Conservation (phyloP, 2,797 vertebrate genomes). For the Dicrostonyx torquatus region DNA sequence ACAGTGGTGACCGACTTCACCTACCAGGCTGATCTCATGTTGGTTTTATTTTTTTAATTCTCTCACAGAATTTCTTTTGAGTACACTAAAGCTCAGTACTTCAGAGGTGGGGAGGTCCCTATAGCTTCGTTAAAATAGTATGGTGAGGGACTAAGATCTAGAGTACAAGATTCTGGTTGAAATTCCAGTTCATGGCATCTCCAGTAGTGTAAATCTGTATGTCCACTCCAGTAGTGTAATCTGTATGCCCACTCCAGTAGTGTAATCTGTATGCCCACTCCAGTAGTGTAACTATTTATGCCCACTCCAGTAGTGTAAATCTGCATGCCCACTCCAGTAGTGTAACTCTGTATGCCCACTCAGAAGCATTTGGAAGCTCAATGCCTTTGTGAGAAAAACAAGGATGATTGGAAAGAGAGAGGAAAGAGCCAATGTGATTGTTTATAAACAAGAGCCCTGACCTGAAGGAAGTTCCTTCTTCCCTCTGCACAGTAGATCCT, state of each 20-base stretch:
- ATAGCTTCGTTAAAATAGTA: not conserved
- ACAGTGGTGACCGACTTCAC: not conserved
- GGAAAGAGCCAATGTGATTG: not conserved
- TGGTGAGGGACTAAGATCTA: not conserved
- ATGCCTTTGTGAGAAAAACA: not conserved
- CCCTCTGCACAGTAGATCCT: not conserved
- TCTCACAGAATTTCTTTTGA: not conserved
- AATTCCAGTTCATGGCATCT: not conserved
- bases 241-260: too few species aligned
- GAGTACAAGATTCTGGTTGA: not conserved
- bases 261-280: too few species aligned
- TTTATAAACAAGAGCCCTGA: rapidly evolving
- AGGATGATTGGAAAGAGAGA: not conserved
- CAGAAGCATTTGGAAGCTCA: not conserved
- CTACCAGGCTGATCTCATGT: not conserved
- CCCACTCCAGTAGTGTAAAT: too few species aligned
- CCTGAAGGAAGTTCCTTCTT: not conserved
- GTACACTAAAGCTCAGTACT: not conserved
- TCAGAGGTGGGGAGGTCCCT: not conserved
- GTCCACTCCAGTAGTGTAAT: too few species aligned
- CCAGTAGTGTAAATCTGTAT: not conserved
- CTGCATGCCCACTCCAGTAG: too few species aligned
- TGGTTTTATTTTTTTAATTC: not conserved
- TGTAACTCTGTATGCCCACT: not conserved
- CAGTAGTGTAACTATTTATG: too few species aligned